Conservation (phyloP, 2,888 invertebrate genomes). For the Drosophila mimetica region DNA sequence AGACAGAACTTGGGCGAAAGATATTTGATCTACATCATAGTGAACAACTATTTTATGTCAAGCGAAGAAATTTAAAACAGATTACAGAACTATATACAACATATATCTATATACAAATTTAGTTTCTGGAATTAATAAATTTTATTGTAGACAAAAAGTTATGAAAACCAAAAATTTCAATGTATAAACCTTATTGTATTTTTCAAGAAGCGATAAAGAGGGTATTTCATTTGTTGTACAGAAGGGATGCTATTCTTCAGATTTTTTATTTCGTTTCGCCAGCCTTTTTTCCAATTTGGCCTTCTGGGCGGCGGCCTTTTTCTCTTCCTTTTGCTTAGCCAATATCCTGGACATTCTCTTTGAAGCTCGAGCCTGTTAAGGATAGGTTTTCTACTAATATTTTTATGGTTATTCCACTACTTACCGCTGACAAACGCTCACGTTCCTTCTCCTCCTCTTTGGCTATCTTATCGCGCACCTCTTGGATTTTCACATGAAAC, state of each 20-base stretch:
- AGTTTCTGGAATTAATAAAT: slow-evolving; percentile 81
- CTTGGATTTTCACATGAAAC: slow-evolving; percentile 40
- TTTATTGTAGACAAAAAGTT: slow-evolving; percentile 80
- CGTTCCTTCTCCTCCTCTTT: not conserved
- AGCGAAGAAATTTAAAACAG: slow-evolving; percentile 50
- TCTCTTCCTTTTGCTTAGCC: slow-evolving; percentile 10
- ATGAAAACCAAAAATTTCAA: slow-evolving; percentile 27
- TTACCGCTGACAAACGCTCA: slow-evolving; percentile 5
- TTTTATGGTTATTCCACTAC: not conserved
- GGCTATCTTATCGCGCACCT: slow-evolving; percentile 22
- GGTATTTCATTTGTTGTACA: not conserved
- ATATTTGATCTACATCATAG: slow-evolving; percentile 41
- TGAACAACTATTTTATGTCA: slow-evolving; percentile 49
- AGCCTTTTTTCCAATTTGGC: slow-evolving; percentile 1
- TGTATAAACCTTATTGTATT: slow-evolving; percentile 6
- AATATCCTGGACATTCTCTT: slow-evolving; percentile 12
- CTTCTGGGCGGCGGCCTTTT: not conserved
- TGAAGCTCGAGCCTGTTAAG: slow-evolving; percentile 4
- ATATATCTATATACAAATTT: slow-evolving; percentile 79
- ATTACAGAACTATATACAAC: slow-evolving; percentile 56
- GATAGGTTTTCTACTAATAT: not conserved
- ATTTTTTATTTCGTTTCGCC: not conserved
- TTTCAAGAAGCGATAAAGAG: not conserved
- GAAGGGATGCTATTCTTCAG: not conserved
- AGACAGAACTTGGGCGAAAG: slow-evolving; percentile 29